Base-by-base conservation (phyloP, 2,113 vertebrate species). In the Burhinus oedicnemus region DNA sequence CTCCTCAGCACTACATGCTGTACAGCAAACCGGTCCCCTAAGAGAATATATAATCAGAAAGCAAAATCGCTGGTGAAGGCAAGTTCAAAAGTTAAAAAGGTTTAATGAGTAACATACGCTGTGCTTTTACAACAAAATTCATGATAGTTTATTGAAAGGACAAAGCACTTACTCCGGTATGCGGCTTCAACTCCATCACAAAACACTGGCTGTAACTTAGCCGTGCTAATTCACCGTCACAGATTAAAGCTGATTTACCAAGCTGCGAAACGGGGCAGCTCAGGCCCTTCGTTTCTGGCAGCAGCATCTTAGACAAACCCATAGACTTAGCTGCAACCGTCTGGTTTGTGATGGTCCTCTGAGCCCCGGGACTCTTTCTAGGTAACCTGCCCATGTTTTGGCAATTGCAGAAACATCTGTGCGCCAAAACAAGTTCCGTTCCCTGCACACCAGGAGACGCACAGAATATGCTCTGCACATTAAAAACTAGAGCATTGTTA, bases 311-410 rank as follows among this genome's bases (percentile, higher is more conserved):
- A 15, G 26, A 10, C 45, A 17, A 49, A 60, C 7, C 0, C 25
- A 11, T 2, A 40, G 34, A 8, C 27, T 14, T 2, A 1, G 55
- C 66, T n/a, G 60, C 52, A 6, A 11, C 0, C 8, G 3, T 10
- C n/a, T 9, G 47, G 2, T n/a, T 19, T 13, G 66, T 7, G 54
- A 57, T 0, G 10, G 32, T 23, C 32, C 70, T 52, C 17, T 1
- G 14, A 68, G 62, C n/a, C 54, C 58, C 2, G 11, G 23, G 65
- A 70, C 36, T 65, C 87, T 30, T 54, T 65, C 51, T 6, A 75
- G 79, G 68, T 60, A 34, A 23, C 45, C 62, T 71, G 27, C 57
- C 65, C 5, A 1, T 8, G 26, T 5, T 70, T 36, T 2, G 29
- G 42, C 42, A 52, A 30, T 2, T 9, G 52, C 64, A 57, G 57